Percentiles rank a stretch among this genome's conserved stretches.
Conservation (phyloP, 2,888 invertebrate species). For the Ophonus ardosiacus region DNA sequence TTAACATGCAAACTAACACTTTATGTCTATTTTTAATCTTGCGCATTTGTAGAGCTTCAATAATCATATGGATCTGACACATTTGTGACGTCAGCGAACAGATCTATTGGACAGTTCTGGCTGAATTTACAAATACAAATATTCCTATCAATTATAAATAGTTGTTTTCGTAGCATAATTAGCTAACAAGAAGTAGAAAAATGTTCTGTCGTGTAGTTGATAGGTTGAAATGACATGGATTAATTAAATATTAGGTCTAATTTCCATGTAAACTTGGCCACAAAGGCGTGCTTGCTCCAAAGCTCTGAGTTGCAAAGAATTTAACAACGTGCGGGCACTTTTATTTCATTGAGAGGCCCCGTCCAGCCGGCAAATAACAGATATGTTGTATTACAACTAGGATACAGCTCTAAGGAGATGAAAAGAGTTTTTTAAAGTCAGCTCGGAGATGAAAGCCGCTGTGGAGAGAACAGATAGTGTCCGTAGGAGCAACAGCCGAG, state of each 20-base stretch:
- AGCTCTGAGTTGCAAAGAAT: not conserved
- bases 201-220: not conserved
- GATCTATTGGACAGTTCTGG: no score
- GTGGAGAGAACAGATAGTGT: slow-evolving; percentile 23
- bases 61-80: no score
- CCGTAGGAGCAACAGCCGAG: slow-evolving; percentile 4
- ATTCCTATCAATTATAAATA: no score
- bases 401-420: slow-evolving; percentile 71
- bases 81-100: no score
- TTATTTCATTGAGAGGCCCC: slow-evolving; percentile 52
- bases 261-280: not conserved
- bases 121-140: no score
- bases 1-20: no score
- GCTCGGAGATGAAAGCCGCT: slow-evolving; percentile 64
- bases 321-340: slow-evolving; percentile 37
- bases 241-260: not conserved
- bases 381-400: slow-evolving; percentile 74
- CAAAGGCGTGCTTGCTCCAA: not conserved
- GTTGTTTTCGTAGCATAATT: not conserved
- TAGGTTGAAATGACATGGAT: not conserved
- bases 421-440: slow-evolving; percentile 74
- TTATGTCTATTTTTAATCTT: no score
- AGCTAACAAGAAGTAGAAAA: not conserved
- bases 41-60: no score
- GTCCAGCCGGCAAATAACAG: slow-evolving; percentile 73